Conservation (phyloP, 1,140 invertebrate genomes). For the Rhynchophorus ferrugineus region DNA sequence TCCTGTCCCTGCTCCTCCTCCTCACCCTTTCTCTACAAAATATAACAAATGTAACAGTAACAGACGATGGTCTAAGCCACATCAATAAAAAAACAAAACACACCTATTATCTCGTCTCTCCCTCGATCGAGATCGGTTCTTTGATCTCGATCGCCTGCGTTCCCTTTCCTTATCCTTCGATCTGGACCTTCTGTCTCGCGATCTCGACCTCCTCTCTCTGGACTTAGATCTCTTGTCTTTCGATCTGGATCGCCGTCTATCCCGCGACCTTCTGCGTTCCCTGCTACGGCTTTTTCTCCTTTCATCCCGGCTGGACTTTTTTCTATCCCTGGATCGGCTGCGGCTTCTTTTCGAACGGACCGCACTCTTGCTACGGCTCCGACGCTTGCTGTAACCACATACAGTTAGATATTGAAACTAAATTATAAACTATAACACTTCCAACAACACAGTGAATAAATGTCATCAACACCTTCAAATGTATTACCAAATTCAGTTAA, state of each 20-base stretch:
- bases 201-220: slow-evolving; percentile 47
- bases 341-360: slow-evolving; percentile 36
- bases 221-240: slow-evolving; percentile 34
- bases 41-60: no score
- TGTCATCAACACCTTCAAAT: no score
- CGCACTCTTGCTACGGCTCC: slow-evolving; percentile 32
- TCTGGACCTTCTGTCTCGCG: slow-evolving; percentile 44
- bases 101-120: slow-evolving; percentile 24
- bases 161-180: slow-evolving; percentile 37
- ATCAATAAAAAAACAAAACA: no score
- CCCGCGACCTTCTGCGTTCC: slow-evolving; percentile 38
- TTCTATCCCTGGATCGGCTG: slow-evolving; percentile 27
- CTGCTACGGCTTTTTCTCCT: slow-evolving; percentile 30
- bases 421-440: no score
- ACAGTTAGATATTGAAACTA: no score
- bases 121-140: slow-evolving; percentile 29
- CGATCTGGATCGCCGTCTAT: slow-evolving; percentile 31
- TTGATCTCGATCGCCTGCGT: slow-evolving; percentile 34
- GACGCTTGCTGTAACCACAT: slow-evolving; percentile 15
- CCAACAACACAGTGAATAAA: no score
- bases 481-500: no score
- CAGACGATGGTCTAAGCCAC: no score
- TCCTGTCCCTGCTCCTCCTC: slow-evolving; percentile 1
- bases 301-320: slow-evolving; percentile 18
- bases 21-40: neutral